phyloP scores from a whole-genome alignment of 2,797 vertebrate genomes.

The Anguilla marmorata region DNA sequence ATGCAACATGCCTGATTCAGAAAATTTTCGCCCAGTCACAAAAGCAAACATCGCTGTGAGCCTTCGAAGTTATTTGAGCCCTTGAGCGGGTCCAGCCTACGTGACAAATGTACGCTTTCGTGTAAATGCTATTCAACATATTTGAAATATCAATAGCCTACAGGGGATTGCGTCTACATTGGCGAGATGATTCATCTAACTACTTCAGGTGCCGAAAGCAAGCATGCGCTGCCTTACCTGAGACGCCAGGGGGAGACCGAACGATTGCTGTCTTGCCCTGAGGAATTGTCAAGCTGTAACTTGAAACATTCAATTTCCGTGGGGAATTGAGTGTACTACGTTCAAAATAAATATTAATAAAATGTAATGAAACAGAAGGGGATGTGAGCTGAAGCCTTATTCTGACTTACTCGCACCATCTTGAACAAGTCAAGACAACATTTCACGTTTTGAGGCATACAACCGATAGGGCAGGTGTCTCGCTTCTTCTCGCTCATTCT shows the following conservation, averaged over 20 bases:
- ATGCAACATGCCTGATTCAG: too few species aligned
- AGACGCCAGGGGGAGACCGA: constrained; percentile 85
- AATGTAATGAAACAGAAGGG: not conserved
- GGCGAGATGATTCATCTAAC: not conserved
- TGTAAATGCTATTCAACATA: not conserved
- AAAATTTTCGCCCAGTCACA: too few species aligned
- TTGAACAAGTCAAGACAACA: not conserved
- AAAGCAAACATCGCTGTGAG: too few species aligned
- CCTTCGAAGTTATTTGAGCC: too few species aligned
- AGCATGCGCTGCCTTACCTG: constrained; percentile 64
- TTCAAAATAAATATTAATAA: not conserved
- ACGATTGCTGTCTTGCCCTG: constrained; percentile 47
- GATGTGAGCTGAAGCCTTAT: not conserved
- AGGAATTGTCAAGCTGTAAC: constrained; percentile 28
- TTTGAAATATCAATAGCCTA: not conserved
- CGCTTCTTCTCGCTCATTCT: constrained; percentile 27
- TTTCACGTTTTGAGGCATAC: not conserved
- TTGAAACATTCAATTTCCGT: constrained; percentile 42
- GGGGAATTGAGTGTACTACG: too few species aligned
- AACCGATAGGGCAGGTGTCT: constrained; percentile 22
- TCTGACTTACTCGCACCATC: constrained; percentile 30
- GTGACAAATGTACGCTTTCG: not conserved
- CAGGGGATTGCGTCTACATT: not conserved
- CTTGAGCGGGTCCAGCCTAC: too few species aligned
- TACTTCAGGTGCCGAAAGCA: not conserved